These are phyloP conservation scores for Clarias batrachus DNA, from an alignment of 2,113 vertebrate genomes.

Conservation along the genomic window DNA sequence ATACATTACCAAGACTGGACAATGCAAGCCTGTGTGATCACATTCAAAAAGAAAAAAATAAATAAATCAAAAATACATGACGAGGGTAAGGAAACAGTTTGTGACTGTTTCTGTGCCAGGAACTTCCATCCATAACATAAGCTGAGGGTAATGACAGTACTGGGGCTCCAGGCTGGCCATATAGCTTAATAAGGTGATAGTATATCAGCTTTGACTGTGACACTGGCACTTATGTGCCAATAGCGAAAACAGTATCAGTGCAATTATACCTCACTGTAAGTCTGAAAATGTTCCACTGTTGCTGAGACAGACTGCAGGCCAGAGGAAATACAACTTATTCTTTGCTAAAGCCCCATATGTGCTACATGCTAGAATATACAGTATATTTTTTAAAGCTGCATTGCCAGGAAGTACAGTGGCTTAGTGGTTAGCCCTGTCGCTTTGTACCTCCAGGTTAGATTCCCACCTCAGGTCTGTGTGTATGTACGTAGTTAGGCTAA, in stretches of 20 bases:
- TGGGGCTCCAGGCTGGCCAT: conserved; percentile 37
- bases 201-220: conserved; percentile 27
- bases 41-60: conserved; percentile 52
- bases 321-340: not conserved
- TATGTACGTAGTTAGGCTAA: too few species aligned
- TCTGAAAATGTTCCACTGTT: conserved; percentile 1
- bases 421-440: too few species aligned
- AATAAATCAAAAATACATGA: conserved; percentile 45
- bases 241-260: conserved; percentile 30
- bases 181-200: conserved; percentile 50
- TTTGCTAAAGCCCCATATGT: not conserved
- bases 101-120: conserved; percentile 50
- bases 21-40: conserved; percentile 52
- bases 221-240: conserved; percentile 22
- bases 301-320: not conserved
- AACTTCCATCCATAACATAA: conserved; percentile 41
- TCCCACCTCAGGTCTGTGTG: too few species aligned
- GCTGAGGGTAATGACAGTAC: conserved; percentile 17
- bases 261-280: conserved; percentile 28
- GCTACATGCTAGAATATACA: not conserved
- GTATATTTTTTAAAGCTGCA: too few species aligned
- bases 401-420: too few species aligned
- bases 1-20: conserved; percentile 34
- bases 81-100: conserved; percentile 48
- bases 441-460: too few species aligned